Base-by-base conservation (phyloP, 2,113 vertebrate species). In the Sigmodon hispidus region DNA sequence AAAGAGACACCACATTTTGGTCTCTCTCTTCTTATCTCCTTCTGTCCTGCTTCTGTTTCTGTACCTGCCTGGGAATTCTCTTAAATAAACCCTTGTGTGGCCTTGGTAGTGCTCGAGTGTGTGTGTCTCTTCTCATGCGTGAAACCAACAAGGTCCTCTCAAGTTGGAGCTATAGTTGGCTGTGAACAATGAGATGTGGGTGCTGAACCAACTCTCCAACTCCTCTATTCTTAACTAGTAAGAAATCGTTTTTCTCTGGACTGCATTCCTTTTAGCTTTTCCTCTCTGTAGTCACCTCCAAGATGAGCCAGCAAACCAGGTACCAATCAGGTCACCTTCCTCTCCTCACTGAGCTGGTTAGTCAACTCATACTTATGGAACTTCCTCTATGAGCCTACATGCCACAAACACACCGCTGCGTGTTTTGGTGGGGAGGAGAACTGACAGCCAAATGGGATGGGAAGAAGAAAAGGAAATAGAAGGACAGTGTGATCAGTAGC, bases 311-410 rank as follows among this genome's bases (percentile, higher is more conserved):
- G 40, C 2, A 13, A 31, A 9, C 29, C 4, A 8, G 69, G 77
- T 24, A 26, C 17, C 15, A 0, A 26, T 13, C 15, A 0, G 29
- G n/a, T 22, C 19, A 21, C 73, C 0, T 6, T 34, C n/a, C 36
- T n/a, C 40, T 15, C 45, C 55, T 83, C n/a, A 1, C 8, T 0
- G 7, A 36, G 43, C 1, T 11, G 10, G 36, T 40, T 8, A 40
- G 36, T 59, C 9, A 87, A 95, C 55, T 61, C 77, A 83, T 10
- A 67, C 31, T 79, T 21, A 52, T 8, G 48, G 76, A 83, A 92
- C 36, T 72, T 84, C 3, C 0, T 7, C 86, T 81, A 87, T 10
- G n/a, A 94, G 80, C 52, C 88, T 21, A 52, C 36, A 36, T 13
- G 80, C 87, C 19, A 55, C 6, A 77, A 26, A 52, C 34, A 80